Evolutionary conservation across 2,113 vertebrate species (phyloP).

Genomic region (Aphyosemion australe): DNA sequence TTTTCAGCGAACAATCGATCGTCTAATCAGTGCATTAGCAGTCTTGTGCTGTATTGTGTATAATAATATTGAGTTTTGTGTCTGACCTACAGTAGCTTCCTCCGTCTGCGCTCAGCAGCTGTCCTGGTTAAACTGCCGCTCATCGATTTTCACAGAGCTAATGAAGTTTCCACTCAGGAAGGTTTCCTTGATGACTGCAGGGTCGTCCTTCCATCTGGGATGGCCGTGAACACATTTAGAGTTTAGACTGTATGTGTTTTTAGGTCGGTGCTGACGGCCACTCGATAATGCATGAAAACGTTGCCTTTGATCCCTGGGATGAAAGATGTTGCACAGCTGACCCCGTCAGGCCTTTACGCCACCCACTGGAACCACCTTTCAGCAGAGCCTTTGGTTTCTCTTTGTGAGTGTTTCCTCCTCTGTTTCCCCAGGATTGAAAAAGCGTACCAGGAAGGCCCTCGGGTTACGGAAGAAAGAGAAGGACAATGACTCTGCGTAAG

Average conservation of each 20-base stretch:
- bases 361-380: slow-evolving; percentile 10
- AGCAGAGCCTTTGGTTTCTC: slow-evolving; percentile 15
- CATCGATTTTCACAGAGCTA: slow-evolving; percentile 35
- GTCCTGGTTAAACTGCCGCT: slow-evolving; percentile 8
- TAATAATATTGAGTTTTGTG: slow-evolving; percentile 1
- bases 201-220: slow-evolving; percentile 6
- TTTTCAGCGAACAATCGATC: fast-evolving
- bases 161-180: slow-evolving; percentile 18
- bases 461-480: slow-evolving; percentile 99
- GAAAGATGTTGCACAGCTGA: slow-evolving; percentile 11
- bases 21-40: background rate
- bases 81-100: background rate
- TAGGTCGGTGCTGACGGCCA: slow-evolving; percentile 13
- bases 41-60: background rate
- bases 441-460: slow-evolving; percentile 98
- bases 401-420: slow-evolving; percentile 24
- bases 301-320: slow-evolving; percentile 37
- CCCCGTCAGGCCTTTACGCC: slow-evolving; percentile 25
- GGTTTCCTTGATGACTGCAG: slow-evolving; percentile 17
- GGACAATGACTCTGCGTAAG: slow-evolving; percentile 97
- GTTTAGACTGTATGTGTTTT: background rate
- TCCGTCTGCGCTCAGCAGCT: background rate
- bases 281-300: slow-evolving; percentile 66
- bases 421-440: slow-evolving; percentile 92
- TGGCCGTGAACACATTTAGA: slow-evolving; percentile 48